Percentiles rank a stretch among this genome's conserved stretches.
Evolutionary conservation across 2,888 invertebrate genomes (phyloP).

Genomic region (Seira ritae): DNA sequence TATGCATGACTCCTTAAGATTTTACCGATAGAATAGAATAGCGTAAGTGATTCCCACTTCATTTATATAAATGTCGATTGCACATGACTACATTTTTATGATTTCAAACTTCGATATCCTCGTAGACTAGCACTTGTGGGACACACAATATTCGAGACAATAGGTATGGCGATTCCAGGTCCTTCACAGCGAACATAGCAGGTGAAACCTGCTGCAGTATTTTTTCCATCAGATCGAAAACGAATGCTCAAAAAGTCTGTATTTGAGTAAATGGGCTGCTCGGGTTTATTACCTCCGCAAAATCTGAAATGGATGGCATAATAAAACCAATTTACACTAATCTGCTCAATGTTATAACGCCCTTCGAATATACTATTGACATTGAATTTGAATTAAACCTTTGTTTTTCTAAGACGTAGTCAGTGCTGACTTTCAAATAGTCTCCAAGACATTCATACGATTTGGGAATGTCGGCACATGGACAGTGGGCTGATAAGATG

Average conservation of each 20-base stretch:
- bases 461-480: conserved; percentile 65
- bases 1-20: no score
- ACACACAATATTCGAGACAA: conserved; percentile 26
- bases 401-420: conserved; percentile 35
- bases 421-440: conserved; percentile 65
- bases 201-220: conserved; percentile 63
- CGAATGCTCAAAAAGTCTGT: conserved; percentile 60
- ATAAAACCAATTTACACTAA: not conserved
- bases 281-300: conserved; percentile 65
- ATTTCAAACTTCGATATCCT: no score
- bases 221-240: conserved; percentile 57
- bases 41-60: no score
- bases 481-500: conserved; percentile 58
- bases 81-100: no score
- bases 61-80: no score
- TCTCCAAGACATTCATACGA: conserved; percentile 65
- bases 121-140: no score
- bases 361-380: not conserved
- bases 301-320: conserved; percentile 50
- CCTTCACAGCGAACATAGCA: conserved; percentile 66
- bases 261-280: conserved; percentile 55
- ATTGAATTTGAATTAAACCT: conserved; percentile 29
- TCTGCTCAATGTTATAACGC: not conserved
- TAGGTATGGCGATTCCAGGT: conserved; percentile 47
- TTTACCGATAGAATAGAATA: no score